These are phyloP conservation scores for Petroica traversi DNA, from an alignment of 2,113 vertebrate species.

Conservation along the genomic window DNA sequence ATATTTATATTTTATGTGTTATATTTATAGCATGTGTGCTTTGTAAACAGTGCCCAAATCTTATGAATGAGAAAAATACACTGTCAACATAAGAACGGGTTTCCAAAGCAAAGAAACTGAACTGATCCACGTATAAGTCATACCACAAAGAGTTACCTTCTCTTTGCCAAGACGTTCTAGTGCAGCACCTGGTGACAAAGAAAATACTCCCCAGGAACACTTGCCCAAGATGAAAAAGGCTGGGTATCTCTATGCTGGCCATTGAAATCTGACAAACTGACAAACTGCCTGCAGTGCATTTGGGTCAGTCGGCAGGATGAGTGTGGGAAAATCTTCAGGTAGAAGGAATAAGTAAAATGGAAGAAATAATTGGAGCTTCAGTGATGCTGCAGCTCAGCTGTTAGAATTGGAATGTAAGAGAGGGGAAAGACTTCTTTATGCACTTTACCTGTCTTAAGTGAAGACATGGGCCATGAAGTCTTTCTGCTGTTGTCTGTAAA, in stretches of 20 bases:
- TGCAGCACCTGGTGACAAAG: neutral
- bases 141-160: neutral
- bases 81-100: neutral
- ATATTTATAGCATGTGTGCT: neutral
- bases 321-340: neutral
- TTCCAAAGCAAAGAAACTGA: neutral
- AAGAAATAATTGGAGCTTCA: neutral
- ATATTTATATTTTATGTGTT: neutral
- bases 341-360: neutral
- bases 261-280: neutral
- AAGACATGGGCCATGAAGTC: neutral
- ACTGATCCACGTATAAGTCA: neutral
- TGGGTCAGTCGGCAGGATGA: neutral
- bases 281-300: neutral
- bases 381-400: neutral
- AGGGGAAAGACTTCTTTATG: rapidly evolving
- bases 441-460: neutral
- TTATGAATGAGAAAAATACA: neutral
- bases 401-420: neutral
- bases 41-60: neutral
- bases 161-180: neutral
- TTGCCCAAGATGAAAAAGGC: neutral
- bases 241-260: neutral
- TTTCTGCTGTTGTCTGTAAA: neutral
- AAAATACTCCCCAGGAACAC: neutral